Percentiles rank a stretch among this genome's conserved stretches.
phyloP scores from a whole-genome alignment of 2,888 invertebrate genomes.

The Drosophila emarginata region DNA sequence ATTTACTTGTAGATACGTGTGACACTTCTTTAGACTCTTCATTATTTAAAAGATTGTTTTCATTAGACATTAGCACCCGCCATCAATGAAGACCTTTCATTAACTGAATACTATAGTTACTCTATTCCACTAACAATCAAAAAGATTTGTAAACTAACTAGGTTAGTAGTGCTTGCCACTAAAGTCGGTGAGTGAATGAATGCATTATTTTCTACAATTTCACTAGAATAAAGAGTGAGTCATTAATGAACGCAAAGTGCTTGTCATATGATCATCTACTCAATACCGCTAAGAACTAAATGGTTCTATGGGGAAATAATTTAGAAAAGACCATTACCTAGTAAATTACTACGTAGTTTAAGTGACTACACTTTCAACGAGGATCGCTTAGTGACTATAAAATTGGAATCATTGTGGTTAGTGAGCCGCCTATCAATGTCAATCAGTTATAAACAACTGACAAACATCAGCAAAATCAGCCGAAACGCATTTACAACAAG shows the following conservation, averaged over 20 bases:
- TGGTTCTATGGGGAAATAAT: too few relatives aligned
- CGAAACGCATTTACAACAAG: constrained; percentile 58
- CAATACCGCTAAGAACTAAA: too few relatives aligned
- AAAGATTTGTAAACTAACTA: neutral
- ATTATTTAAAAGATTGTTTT: neutral
- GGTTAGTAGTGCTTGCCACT: neutral
- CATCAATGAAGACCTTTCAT: neutral
- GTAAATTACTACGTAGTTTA: neutral
- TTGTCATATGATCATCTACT: too few relatives aligned
- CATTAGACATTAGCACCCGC: neutral
- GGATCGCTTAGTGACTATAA: constrained; percentile 25
- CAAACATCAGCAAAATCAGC: constrained; percentile 26
- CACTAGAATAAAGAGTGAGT: neutral
- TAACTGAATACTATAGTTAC: neutral
- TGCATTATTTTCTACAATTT: neutral
- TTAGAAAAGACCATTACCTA: too few relatives aligned
- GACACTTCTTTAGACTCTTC: too few relatives aligned
- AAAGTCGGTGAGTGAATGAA: neutral
- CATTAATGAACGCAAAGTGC: neutral
- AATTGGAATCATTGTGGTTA: constrained; percentile 44
- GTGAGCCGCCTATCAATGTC: constrained; percentile 66
- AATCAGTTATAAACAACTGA: constrained; percentile 49
- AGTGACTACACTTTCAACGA: neutral
- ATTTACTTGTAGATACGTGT: too few relatives aligned
- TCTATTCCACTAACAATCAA: neutral